Conservation (phyloP, 2,888 invertebrate species). For the Drosophila dives region DNA sequence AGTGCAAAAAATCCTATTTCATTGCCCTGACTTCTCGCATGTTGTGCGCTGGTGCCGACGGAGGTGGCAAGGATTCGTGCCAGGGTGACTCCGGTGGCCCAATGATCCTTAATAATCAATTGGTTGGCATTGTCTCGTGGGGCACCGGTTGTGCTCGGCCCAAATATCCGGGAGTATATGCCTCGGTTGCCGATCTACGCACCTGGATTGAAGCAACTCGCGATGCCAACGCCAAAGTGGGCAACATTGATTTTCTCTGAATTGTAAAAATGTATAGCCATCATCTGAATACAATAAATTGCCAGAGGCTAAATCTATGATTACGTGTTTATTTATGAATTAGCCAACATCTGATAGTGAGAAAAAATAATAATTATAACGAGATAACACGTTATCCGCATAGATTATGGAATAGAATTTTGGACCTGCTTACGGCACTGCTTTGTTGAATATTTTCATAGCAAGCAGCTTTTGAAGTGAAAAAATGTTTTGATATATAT, state of each 20-base stretch:
- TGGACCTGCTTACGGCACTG: background rate
- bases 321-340: background rate
- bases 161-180: slow-evolving; percentile 75
- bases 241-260: slow-evolving; percentile 61
- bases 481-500: background rate
- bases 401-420: background rate
- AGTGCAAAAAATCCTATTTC: slow-evolving; percentile 66
- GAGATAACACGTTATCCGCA: background rate
- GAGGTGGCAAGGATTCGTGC: slow-evolving; percentile 81
- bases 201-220: slow-evolving; percentile 61
- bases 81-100: slow-evolving; percentile 83
- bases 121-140: slow-evolving; percentile 82
- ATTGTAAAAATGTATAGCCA: background rate
- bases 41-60: slow-evolving; percentile 76
- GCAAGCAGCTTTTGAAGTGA: background rate
- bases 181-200: slow-evolving; percentile 65
- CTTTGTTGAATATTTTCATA: background rate
- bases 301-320: background rate
- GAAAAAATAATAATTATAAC: too few species aligned
- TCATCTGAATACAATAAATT: slow-evolving; percentile 12
- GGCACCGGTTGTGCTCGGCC: slow-evolving; percentile 74
- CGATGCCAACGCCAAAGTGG: slow-evolving; percentile 31
- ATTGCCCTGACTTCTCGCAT: slow-evolving; percentile 69
- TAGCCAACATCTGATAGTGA: background rate
- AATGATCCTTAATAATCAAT: slow-evolving; percentile 58